Percentiles rank a stretch among this genome's conserved stretches.
Evolutionary conservation across 2,113 vertebrate genomes (phyloP).

Genomic region (Corythoichthys haematopterus): DNA sequence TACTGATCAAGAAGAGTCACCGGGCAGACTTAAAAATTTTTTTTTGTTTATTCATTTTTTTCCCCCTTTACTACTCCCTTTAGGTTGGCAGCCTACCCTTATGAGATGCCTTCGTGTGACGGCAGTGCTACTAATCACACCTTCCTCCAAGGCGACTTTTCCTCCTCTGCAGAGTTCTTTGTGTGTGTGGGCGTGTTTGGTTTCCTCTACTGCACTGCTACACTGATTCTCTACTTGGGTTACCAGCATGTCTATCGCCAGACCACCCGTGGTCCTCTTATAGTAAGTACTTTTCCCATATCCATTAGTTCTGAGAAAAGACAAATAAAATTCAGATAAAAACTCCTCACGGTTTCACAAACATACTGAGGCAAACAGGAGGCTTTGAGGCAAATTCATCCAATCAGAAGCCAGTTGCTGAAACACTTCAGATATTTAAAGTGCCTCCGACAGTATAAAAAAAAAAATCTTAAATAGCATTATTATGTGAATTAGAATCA

Average conservation of each 20-base stretch:
- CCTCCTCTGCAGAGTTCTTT: slow-evolving; percentile 88
- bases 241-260: slow-evolving; percentile 83
- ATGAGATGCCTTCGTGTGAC: slow-evolving; percentile 63
- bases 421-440: too few species aligned
- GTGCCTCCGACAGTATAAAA: too few species aligned
- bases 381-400: too few species aligned
- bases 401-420: too few species aligned
- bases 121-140: neutral
- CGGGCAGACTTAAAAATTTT: neutral
- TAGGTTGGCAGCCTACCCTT: slow-evolving; percentile 76
- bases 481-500: too few species aligned
- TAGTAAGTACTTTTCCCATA: slow-evolving; percentile 68
- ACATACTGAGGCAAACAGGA: neutral
- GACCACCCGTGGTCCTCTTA: slow-evolving; percentile 76
- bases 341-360: neutral
- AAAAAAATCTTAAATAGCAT: too few species aligned
- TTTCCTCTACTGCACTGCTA: slow-evolving; percentile 87
- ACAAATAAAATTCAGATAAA: neutral
- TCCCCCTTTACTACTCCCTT: neutral
- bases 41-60: neutral
- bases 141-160: slow-evolving; percentile 84
- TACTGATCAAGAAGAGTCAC: neutral
- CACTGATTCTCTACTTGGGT: slow-evolving; percentile 84
- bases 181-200: slow-evolving; percentile 88
- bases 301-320: neutral